These are phyloP conservation scores for Aegotheles bennettii DNA, from an alignment of 2,113 vertebrate species.

Conservation along the genomic window DNA sequence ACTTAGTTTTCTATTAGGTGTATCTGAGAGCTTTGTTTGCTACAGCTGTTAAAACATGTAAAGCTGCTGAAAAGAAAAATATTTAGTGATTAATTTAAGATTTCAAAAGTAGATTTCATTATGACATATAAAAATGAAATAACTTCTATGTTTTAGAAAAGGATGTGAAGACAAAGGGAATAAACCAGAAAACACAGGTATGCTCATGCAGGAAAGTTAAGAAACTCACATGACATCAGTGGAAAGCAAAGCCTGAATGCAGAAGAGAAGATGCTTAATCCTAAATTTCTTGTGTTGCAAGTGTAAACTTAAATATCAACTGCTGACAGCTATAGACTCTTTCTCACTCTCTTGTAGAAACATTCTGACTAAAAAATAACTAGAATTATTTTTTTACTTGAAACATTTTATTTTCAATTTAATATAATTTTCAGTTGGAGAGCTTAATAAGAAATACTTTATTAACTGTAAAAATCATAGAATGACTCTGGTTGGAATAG, in stretches of 20 bases:
- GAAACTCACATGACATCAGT: background rate
- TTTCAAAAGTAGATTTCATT: background rate
- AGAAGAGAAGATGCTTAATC: background rate
- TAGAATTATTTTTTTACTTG: background rate
- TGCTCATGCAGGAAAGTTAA: accelerated
- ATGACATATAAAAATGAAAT: background rate
- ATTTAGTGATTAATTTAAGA: background rate
- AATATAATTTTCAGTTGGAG: background rate
- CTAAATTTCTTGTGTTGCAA: background rate
- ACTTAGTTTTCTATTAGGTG: background rate
- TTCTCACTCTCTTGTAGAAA: background rate
- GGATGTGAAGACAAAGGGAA: background rate
- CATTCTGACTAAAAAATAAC: background rate
- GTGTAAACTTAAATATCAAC: background rate
- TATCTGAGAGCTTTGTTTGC: background rate
- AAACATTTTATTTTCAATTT: background rate
- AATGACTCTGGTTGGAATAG: too few species aligned
- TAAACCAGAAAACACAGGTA: background rate
- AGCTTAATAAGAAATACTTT: background rate
- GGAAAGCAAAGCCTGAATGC: background rate
- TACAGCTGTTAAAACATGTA: background rate
- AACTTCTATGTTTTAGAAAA: background rate
- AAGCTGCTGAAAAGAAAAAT: background rate
- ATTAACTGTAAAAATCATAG: background rate
- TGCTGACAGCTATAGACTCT: background rate